Evolutionary conservation across 2,888 invertebrate genomes (phyloP).

Genomic region (Hesperia comma): DNA sequence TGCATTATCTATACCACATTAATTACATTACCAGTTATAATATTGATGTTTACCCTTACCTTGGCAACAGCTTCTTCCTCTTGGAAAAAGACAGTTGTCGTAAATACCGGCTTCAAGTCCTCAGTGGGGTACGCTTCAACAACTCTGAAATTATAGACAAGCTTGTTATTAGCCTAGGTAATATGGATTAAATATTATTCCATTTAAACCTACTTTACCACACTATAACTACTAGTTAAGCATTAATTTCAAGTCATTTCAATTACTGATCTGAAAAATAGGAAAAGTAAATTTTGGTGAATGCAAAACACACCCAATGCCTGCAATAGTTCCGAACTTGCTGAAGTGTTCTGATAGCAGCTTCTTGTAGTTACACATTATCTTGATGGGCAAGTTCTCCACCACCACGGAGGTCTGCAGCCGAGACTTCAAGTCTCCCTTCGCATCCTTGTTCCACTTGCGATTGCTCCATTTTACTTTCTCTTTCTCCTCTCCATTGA

Average conservation of each 20-base stretch:
- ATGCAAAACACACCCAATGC: constrained; percentile 61
- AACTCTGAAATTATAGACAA: constrained; percentile 54
- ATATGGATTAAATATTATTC: too few species aligned
- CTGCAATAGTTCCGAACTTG: constrained; percentile 63
- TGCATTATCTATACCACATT: too few species aligned
- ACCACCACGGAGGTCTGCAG: constrained; percentile 57
- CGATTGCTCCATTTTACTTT: constrained; percentile 70
- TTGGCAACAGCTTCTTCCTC: constrained; percentile 60
- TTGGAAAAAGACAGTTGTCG: constrained; percentile 65
- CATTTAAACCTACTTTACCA: too few species aligned
- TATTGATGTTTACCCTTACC: constrained; percentile 48
- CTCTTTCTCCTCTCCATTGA: constrained; percentile 53
- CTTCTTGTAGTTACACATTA: constrained; percentile 64
- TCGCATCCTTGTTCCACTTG: constrained; percentile 72
- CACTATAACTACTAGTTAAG: too few species aligned
- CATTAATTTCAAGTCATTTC: too few species aligned
- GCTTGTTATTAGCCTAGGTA: too few species aligned
- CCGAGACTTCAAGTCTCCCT: constrained; percentile 51
- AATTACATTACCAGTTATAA: too few species aligned
- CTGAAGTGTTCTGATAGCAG: constrained; percentile 64
- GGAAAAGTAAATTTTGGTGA: too few species aligned
- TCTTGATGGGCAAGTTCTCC: constrained; percentile 65
- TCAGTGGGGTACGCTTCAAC: constrained; percentile 67
- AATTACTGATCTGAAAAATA: too few species aligned
- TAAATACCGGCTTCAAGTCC: constrained; percentile 64